phyloP scores from a whole-genome alignment of 1,140 invertebrate species.

The Dendroctonus valens region DNA sequence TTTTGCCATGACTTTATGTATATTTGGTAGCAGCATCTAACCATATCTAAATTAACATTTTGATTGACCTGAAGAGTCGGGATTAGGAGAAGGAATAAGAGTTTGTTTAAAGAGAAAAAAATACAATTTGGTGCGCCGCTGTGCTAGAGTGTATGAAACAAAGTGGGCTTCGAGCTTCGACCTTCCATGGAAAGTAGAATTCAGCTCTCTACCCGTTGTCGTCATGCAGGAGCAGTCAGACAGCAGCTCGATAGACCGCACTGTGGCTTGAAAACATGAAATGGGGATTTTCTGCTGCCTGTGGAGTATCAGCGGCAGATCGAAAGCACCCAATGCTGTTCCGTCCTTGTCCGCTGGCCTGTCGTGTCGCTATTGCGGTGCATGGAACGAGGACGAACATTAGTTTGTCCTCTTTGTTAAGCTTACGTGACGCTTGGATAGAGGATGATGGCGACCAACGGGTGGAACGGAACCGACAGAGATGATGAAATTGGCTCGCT shows the following conservation, averaged over 20 bases:
- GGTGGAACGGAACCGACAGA: conserved; percentile 3
- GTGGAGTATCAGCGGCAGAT: conserved; percentile 20
- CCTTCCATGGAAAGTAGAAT: conserved; percentile 24
- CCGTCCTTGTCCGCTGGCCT: conserved; percentile 7
- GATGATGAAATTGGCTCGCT: conserved; percentile 1
- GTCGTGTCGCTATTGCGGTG: not conserved
- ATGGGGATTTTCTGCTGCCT: conserved; percentile 17
- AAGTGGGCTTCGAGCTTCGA: conserved; percentile 7
- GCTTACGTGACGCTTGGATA: conserved; percentile 16
- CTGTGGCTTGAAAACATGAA: conserved; percentile 12
- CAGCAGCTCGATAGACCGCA: not conserved
- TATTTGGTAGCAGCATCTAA: too few relatives aligned
- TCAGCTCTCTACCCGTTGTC: conserved; percentile 13
- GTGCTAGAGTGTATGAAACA: conserved; percentile 7
- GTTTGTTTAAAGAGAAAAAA: too few relatives aligned
- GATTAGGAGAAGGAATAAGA: too few relatives aligned
- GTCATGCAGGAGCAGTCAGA: conserved; percentile 4
- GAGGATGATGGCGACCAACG: conserved; percentile 12
- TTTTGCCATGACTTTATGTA: too few relatives aligned
- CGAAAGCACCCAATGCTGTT: conserved; percentile 3
- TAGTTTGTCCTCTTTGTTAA: not conserved
- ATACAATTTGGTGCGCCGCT: conserved; percentile 7
- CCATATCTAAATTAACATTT: too few relatives aligned
- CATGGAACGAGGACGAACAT: conserved; percentile 4
- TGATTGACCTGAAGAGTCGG: too few relatives aligned